These are phyloP conservation scores for Sula dactylatra DNA, from an alignment of 2,113 vertebrate genomes.

Conservation along the genomic window DNA sequence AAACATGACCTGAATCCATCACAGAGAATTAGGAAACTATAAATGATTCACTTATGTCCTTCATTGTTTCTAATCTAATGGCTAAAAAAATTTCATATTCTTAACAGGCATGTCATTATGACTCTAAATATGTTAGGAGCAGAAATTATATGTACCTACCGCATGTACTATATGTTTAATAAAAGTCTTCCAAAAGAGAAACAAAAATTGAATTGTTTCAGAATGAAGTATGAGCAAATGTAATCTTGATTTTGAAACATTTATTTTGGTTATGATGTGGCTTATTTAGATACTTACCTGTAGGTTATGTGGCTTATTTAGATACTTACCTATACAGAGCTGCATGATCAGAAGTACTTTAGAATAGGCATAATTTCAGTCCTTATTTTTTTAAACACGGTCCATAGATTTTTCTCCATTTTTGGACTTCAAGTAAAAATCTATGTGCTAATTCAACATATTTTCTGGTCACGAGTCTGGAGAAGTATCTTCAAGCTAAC, in stretches of 20 bases:
- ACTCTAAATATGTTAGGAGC: neutral
- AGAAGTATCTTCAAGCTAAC: neutral
- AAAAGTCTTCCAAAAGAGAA: neutral
- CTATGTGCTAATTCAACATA: neutral
- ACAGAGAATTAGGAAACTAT: slow-evolving; percentile 49
- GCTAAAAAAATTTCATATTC: neutral
- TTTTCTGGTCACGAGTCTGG: neutral
- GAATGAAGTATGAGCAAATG: neutral
- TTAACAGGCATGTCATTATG: neutral
- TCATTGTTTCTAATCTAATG: neutral
- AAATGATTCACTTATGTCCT: slow-evolving; percentile 34
- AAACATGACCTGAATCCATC: slow-evolving; percentile 69
- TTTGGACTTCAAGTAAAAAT: neutral
- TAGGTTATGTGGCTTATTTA: neutral
- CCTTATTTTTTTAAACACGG: neutral
- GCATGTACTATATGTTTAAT: neutral
- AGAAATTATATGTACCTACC: neutral
- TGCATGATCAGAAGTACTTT: neutral
- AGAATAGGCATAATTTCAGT: neutral
- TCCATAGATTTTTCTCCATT: neutral
- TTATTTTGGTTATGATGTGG: neutral
- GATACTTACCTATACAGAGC: neutral
- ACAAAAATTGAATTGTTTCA: neutral
- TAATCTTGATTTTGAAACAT: neutral
- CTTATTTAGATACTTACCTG: neutral